These are phyloP conservation scores for Melieria picta DNA, from an alignment of 2,888 invertebrate species.

Conservation along the genomic window DNA sequence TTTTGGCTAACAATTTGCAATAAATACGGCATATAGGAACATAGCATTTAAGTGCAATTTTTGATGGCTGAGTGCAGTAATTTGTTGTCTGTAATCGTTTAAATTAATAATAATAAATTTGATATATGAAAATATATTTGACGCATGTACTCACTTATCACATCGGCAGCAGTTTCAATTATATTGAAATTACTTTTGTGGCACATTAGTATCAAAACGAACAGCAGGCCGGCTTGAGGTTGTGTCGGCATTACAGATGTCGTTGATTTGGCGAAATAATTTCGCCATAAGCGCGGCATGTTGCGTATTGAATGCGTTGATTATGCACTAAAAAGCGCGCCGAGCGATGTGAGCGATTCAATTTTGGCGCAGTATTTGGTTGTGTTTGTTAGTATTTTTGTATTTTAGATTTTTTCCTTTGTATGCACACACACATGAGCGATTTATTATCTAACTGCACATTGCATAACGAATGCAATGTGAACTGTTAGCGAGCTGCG, in stretches of 20 bases:
- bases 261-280: slow-evolving; percentile 14
- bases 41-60: no score
- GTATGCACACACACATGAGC: no score
- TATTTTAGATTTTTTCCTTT: no score
- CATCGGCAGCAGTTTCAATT: slow-evolving; percentile 60
- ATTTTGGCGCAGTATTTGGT: no score
- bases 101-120: not conserved
- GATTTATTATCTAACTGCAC: no score
- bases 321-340: not conserved
- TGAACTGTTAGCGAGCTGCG: no score
- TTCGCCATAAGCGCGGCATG: not conserved
- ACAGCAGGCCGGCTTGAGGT: slow-evolving; percentile 47
- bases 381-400: no score
- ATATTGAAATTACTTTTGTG: slow-evolving; percentile 54
- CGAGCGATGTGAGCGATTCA: no score
- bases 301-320: not conserved
- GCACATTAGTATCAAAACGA: slow-evolving; percentile 55
- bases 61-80: no score
- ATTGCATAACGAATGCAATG: no score
- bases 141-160: slow-evolving; percentile 55
- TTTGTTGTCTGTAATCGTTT: slow-evolving; percentile 8
- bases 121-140: not conserved
- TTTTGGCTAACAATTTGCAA: not conserved
- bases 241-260: slow-evolving; percentile 7
- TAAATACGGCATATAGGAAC: not conserved